Evolutionary conservation across 2,888 invertebrate species (phyloP).

Genomic region (Sesia apiformis): DNA sequence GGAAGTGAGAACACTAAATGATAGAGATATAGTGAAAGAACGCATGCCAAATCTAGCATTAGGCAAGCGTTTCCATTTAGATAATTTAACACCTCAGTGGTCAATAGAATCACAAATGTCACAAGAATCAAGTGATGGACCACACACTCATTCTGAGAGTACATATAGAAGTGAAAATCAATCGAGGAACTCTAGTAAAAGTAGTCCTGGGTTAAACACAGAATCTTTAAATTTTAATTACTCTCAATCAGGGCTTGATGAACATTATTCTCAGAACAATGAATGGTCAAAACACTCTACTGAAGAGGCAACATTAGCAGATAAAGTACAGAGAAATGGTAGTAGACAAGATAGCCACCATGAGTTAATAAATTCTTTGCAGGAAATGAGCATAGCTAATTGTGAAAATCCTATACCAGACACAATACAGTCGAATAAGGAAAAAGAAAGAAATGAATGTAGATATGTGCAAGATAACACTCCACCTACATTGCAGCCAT

Average conservation of each 20-base stretch:
- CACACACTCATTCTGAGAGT: slow-evolving; percentile 75
- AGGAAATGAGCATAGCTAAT: slow-evolving; percentile 49
- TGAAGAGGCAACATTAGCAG: slow-evolving; percentile 29
- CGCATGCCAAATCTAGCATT: slow-evolving; percentile 58
- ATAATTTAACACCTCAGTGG: slow-evolving; percentile 75
- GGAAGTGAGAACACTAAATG: slow-evolving; percentile 49
- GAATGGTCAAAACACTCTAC: slow-evolving; percentile 42
- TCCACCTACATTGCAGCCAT: slow-evolving; percentile 12
- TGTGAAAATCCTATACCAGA: slow-evolving; percentile 31
- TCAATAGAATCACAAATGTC: slow-evolving; percentile 79
- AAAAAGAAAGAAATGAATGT: slow-evolving; percentile 7
- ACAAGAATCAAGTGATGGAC: slow-evolving; percentile 78
- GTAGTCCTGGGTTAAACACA: slow-evolving; percentile 53
- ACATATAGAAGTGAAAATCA: slow-evolving; percentile 75
- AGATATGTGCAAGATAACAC: slow-evolving; percentile 16
- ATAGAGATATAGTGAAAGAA: slow-evolving; percentile 52
- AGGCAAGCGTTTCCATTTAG: slow-evolving; percentile 55
- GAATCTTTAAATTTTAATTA: slow-evolving; percentile 59
- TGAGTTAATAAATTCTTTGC: slow-evolving; percentile 44
- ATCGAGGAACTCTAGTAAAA: slow-evolving; percentile 68
- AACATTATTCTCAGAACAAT: slow-evolving; percentile 32
- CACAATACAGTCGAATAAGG: slow-evolving; percentile 11
- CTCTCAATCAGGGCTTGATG: slow-evolving; percentile 39
- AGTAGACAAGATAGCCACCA: slow-evolving; percentile 38
- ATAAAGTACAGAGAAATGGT: slow-evolving; percentile 24